Base-by-base conservation (phyloP, 2,888 invertebrate genomes). In the Crocallis elinguaria region DNA sequence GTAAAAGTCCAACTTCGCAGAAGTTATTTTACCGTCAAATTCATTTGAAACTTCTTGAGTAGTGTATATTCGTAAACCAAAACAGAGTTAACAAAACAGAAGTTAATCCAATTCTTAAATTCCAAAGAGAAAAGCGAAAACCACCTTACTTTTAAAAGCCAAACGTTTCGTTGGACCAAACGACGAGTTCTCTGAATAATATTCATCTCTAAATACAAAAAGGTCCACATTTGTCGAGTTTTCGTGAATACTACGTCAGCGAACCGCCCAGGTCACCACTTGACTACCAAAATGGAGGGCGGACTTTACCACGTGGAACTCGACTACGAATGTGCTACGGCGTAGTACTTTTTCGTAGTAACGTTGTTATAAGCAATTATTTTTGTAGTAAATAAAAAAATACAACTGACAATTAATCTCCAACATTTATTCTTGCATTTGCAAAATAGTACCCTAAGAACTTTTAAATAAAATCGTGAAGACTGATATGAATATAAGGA, bases 271-370 rank as follows among this genome's bases (percentile, higher is more conserved):
- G 52, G 44, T 55, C 49, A 61, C 29, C 57, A 58, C 50, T 57
- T 62, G 71, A 63, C 62, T 66, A 55, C 62, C 62, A 64, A 70
- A 71, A 72, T 70, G 13, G 41, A n/a, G 25, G 25, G 25, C 25
- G 25, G 25, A n/a, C 17, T 16, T 25, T 38, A 23, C 41, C 32
- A 41, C 11, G 33, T 21, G 16, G 35, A 17, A 27, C 17, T 2
- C 27, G n/a, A 19, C 17, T 36, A 49, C 29, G 29, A 27, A 8
- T 38, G 14, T 42, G 23, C 48, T 39, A 48, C 39, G 48, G 16
- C 39, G 39, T 39, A 48, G 32, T 11, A 25, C 9, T 9, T n/a
- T 25, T 25, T 9, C 25, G 9, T n/a, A 9, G 25, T 25, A 25
- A 9, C n/a, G n/a, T n/a, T n/a, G n/a, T n/a, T n/a, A n/a, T n/a